Conservation (phyloP, 2,113 vertebrate genomes). For the Amphilophus citrinellus region DNA sequence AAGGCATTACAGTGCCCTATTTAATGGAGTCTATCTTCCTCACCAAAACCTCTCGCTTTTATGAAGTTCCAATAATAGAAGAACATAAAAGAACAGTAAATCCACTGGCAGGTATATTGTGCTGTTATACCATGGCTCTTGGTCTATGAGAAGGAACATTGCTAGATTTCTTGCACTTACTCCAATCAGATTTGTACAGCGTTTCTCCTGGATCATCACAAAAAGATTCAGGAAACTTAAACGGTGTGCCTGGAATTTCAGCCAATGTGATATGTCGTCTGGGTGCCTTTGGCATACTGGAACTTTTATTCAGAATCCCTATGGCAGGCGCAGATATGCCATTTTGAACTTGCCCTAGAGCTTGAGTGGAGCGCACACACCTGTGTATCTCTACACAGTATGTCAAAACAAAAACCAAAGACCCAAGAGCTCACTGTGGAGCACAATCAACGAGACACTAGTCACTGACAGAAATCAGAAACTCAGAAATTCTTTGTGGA, state of each 20-base stretch:
- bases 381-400: too few species aligned
- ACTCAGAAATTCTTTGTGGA: too few species aligned
- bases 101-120: background rate
- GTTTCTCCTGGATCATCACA: background rate
- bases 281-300: background rate
- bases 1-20: background rate
- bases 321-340: background rate
- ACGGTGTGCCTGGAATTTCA: background rate
- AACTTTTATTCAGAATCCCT: background rate
- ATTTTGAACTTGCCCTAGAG: background rate
- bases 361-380: too few species aligned
- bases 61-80: background rate
- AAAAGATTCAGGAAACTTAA: background rate
- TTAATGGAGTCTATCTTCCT: background rate
- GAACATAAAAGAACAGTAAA: background rate
- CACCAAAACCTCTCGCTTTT: background rate
- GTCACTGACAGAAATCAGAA: too few species aligned
- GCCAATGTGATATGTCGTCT: background rate
- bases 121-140: background rate
- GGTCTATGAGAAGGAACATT: background rate
- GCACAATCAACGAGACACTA: too few species aligned
- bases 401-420: too few species aligned
- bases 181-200: background rate
- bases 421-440: too few species aligned
- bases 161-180: background rate